Evolutionary conservation across 2,888 invertebrate genomes (phyloP), one percentile per base, ranked within the genome.

Genomic region (Agrenia bidenticulata): DNA sequence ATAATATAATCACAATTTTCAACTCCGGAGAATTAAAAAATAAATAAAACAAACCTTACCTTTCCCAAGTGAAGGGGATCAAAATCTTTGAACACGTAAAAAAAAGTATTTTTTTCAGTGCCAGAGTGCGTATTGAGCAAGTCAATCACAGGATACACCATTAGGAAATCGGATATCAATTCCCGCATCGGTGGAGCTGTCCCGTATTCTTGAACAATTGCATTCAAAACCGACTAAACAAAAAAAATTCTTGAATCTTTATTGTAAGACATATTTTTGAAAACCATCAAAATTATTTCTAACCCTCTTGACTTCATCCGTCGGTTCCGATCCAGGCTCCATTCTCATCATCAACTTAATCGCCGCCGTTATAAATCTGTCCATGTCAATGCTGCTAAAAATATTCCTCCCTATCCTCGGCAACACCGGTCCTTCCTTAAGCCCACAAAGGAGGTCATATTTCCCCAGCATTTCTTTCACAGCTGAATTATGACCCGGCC

Each of bases 61-160:
- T 72, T 71, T 26, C 59, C 65, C 39, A 73, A 61, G 24, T 67
- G 24, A 0, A 74, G 65, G 5, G 75, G 75, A 59, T 75, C 73
- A 61, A 63, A 74, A 27, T 75, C 73, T n/a, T 74, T 73, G 39
- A 74, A 74, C 1, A 75, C 70, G 50, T 75, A 75, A 50, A 75
- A 75, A 60, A 73, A 75, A 24, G 75, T 73, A 19, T 75, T 75
- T 26, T 67, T 72, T 37, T 61, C 66, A 19, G 70, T 67, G 9
- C 59, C 45, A n/a, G 73, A 69, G 64, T 75, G 75, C 13, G 66
- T 37, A 37, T 72, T 74, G 7, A 75, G 61, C n/a, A 75, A 55
- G 15, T 73, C 63, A 42, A 69, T 64, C 58, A 69, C 60, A 0
- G 75, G 75, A 24, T 70, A 62, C 7, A 75, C 72, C n/a, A 73